A percentile compares a stretch with the other conserved stretches of the same genome.
Conservation (phyloP, 2,888 invertebrate species). For the Nowickia ferox region DNA sequence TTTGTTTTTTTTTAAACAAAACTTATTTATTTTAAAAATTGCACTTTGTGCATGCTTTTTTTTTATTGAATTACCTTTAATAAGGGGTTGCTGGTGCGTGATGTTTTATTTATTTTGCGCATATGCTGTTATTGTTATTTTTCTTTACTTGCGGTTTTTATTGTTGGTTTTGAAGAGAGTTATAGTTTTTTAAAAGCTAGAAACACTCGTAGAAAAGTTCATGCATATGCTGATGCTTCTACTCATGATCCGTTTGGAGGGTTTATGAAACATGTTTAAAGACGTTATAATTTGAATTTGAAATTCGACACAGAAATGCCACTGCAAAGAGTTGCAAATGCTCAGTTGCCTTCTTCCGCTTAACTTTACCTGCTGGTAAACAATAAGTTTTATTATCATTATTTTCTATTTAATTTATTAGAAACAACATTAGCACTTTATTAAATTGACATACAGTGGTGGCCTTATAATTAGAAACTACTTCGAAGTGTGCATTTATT, state of each 20-base stretch:
- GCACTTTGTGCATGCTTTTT: not conserved
- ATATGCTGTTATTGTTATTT: not conserved
- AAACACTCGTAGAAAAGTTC: not conserved
- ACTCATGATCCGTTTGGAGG: too few relatives aligned
- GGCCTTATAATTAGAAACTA: too few relatives aligned
- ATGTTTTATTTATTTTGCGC: not conserved
- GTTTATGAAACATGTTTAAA: not conserved
- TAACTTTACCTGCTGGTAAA: too few relatives aligned
- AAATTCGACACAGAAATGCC: not conserved
- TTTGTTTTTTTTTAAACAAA: slow-evolving; percentile 3
- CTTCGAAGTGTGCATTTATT: too few relatives aligned
- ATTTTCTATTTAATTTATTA: too few relatives aligned
- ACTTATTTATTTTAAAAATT: slow-evolving; percentile 32
- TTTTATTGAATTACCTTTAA: not conserved
- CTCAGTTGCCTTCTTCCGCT: too few relatives aligned
- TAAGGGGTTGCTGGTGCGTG: slow-evolving; percentile 21
- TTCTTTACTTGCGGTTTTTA: slow-evolving; percentile 10
- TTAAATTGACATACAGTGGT: too few relatives aligned
- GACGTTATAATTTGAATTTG: not conserved
- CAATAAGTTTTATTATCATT: too few relatives aligned
- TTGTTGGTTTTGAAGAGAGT: slow-evolving; percentile 16
- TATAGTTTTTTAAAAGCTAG: not conserved
- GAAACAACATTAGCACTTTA: too few relatives aligned
- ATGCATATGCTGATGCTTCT: not conserved
- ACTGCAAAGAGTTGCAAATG: not conserved